These are phyloP conservation scores for Sebastes nivosus DNA, from an alignment of 2,797 vertebrate species.

Conservation along the genomic window DNA sequence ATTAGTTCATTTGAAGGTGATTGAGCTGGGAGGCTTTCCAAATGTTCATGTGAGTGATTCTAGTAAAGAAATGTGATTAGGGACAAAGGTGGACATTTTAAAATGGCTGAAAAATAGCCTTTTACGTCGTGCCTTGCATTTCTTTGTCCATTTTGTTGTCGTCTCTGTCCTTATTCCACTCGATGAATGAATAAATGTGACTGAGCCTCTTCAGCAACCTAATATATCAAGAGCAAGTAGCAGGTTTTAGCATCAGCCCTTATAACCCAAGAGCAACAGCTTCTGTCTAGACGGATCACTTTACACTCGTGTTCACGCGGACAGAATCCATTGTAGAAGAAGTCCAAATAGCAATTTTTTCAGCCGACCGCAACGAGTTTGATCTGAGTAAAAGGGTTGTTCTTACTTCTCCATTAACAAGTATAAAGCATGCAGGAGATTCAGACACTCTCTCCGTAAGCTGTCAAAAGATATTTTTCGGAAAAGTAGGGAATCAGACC, in stretches of 20 bases:
- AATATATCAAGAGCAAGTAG: neutral
- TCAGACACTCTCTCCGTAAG: neutral
- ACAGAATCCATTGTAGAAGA: neutral
- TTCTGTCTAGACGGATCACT: slow-evolving; percentile 19
- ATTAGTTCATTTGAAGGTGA: slow-evolving; percentile 7
- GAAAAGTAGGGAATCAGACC: neutral
- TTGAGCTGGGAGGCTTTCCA: neutral
- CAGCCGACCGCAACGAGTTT: neutral
- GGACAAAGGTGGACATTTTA: neutral
- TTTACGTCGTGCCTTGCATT: neutral
- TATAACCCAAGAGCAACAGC: neutral
- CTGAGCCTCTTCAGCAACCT: neutral
- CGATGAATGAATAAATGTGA: neutral
- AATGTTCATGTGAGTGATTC: neutral
- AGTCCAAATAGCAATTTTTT: neutral
- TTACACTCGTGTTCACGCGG: neutral
- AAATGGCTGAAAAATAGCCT: neutral
- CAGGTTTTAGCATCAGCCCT: neutral
- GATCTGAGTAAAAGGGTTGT: neutral
- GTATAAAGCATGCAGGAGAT: neutral
- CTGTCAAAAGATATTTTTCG: slow-evolving; percentile 8
- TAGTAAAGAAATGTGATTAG: neutral
- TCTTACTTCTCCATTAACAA: neutral
- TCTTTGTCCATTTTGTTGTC: neutral
- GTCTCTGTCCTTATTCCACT: neutral